Percentiles rank a stretch among this genome's conserved stretches.
Conservation (phyloP, 2,797 vertebrate genomes). For the Myripristis murdjan region DNA sequence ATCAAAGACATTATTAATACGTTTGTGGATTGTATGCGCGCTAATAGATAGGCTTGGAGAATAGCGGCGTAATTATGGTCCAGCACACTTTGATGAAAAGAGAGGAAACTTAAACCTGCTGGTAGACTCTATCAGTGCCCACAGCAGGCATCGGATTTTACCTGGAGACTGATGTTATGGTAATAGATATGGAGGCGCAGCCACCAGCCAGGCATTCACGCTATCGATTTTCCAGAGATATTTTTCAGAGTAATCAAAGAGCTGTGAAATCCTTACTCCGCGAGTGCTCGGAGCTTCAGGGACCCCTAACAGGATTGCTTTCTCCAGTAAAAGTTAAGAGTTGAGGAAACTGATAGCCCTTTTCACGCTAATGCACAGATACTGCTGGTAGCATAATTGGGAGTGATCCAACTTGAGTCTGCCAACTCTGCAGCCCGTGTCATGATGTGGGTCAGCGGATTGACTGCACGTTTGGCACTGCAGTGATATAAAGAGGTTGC, state of each 20-base stretch:
- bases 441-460: constrained; percentile 26
- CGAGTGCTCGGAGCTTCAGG: constrained; percentile 68
- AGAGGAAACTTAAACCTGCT: constrained; percentile 62
- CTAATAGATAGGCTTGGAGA: constrained; percentile 19
- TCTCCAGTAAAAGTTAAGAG: constrained; percentile 71
- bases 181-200: constrained; percentile 69
- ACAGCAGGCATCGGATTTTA: constrained; percentile 69
- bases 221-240: constrained; percentile 80
- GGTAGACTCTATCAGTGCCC: constrained; percentile 60
- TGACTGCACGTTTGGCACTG: constrained; percentile 19
- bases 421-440: constrained; percentile 20
- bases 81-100: constrained; percentile 64
- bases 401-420: constrained; percentile 12
- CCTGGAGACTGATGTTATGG: constrained; percentile 72
- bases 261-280: constrained; percentile 77
- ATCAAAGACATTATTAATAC: constrained; percentile 26
- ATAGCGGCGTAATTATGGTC: constrained; percentile 34
- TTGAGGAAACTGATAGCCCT: constrained; percentile 66
- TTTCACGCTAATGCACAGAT: constrained; percentile 53
- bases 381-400: constrained; percentile 14
- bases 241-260: constrained; percentile 84
- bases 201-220: constrained; percentile 67
- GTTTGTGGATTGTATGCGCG: constrained; percentile 20
- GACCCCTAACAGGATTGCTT: constrained; percentile 78
- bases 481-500: no score